phyloP scores from a whole-genome alignment of 2,113 vertebrate genomes.

The Conger conger region DNA sequence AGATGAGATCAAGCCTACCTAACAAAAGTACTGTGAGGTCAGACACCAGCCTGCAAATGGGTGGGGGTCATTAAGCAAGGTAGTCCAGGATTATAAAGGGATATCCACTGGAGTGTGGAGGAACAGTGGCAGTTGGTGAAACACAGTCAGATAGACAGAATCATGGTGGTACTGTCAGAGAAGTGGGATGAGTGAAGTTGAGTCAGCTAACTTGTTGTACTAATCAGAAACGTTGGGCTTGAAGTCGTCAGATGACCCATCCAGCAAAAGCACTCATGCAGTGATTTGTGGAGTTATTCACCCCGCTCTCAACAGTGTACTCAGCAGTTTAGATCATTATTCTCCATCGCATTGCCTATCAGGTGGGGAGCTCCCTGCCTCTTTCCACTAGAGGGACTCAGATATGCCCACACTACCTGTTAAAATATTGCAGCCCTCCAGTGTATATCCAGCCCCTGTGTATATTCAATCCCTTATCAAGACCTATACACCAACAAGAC shows the following conservation, averaged over 20 bases:
- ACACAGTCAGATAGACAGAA: neutral
- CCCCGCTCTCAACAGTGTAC: too few relatives aligned
- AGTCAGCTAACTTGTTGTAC: neutral
- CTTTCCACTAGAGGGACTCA: neutral
- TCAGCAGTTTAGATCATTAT: neutral
- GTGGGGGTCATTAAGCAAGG: neutral
- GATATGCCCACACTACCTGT: neutral
- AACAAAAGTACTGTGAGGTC: conserved; percentile 22
- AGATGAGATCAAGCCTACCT: neutral
- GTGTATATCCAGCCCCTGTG: too few relatives aligned
- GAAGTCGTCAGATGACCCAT: too few relatives aligned
- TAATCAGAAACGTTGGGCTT: neutral
- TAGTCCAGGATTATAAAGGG: neutral
- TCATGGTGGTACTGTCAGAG: neutral
- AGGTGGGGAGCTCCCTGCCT: neutral
- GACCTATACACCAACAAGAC: too few relatives aligned
- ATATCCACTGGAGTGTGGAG: neutral
- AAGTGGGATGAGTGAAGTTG: neutral
- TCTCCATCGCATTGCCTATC: neutral
- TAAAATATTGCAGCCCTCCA: neutral
- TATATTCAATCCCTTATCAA: too few relatives aligned
- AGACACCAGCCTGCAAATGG: neutral
- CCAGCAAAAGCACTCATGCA: too few relatives aligned
- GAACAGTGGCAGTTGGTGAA: neutral
- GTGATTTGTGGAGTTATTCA: neutral